Conservation (phyloP, 2,888 invertebrate genomes). For the Eurytoma adleriae region DNA sequence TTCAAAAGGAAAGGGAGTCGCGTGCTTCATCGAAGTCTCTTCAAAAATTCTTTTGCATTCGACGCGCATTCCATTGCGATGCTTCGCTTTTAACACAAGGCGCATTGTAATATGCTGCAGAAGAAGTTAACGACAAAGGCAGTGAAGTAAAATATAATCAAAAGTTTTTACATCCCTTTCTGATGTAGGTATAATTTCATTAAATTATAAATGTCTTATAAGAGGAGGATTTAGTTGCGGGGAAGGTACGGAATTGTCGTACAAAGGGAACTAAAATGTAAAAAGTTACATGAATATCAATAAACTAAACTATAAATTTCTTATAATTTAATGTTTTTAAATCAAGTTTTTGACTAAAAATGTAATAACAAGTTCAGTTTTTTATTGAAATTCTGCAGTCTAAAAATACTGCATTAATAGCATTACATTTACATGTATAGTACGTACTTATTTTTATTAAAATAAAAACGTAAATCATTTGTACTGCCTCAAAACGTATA, state of each 20-base stretch:
- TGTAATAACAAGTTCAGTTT: no score
- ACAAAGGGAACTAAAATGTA: no score
- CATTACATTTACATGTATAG: no score
- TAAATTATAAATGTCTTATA: conserved; percentile 57
- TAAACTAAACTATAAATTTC: no score
- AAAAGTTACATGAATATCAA: no score
- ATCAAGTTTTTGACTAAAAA: no score
- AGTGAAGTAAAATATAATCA: not conserved
- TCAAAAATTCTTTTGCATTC: not conserved
- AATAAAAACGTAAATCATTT: not conserved
- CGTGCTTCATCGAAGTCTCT: not conserved
- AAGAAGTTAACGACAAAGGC: not conserved
- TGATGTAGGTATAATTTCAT: conserved; percentile 65
- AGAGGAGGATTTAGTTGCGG: conserved; percentile 61
- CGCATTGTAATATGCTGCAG: conserved; percentile 18
- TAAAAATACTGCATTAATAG: no score
- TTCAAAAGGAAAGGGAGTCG: not conserved
- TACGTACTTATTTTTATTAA: not conserved
- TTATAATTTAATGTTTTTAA: no score
- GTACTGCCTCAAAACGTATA: not conserved
- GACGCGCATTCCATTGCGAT: not conserved
- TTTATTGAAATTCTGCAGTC: no score
- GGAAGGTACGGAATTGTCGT: conserved; percentile 27
- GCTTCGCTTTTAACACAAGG: conserved; percentile 13
- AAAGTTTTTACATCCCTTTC: conserved; percentile 48